Percentiles rank a stretch among this genome's conserved stretches.
Evolutionary conservation across 30 jellyfish, hydroid and myxozoan genomes (phyloP).

Genomic region (Aurelia coerulea): DNA sequence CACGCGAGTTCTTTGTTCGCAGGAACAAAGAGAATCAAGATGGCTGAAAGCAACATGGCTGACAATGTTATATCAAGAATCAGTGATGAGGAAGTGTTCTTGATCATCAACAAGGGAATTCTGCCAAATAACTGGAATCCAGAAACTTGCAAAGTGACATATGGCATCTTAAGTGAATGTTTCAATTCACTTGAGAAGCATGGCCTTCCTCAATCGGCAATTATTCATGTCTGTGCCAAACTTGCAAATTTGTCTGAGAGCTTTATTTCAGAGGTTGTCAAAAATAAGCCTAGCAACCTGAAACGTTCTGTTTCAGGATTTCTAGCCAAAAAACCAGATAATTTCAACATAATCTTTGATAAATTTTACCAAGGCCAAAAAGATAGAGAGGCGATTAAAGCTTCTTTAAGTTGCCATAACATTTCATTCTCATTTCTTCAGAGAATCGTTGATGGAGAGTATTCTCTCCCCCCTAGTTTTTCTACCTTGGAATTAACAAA

Average conservation of each 20-base stretch:
- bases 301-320: not conserved
- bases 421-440: not conserved
- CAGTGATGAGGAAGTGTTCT: not conserved
- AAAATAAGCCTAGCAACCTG: not conserved
- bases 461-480: not conserved
- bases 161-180: not conserved
- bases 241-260: too few relatives aligned
- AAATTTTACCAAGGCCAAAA: not conserved
- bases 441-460: not conserved
- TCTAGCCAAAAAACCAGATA: not conserved
- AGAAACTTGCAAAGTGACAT: conserved; percentile 2
- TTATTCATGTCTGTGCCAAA: too few relatives aligned
- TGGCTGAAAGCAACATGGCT: not conserved
- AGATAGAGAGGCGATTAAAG: not conserved
- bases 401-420: not conserved
- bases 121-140: conserved; percentile 10
- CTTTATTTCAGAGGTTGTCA: not conserved
- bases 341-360: not conserved
- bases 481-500: not conserved
- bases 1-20: not conserved
- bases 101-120: not conserved
- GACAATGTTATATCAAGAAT: not conserved
- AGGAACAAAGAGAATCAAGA: conserved; percentile 13
- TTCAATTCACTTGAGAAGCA: too few relatives aligned
- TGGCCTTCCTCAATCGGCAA: too few relatives aligned